Base-by-base conservation (phyloP, 2,797 vertebrate genomes). In the Scyliorhinus canicula region DNA sequence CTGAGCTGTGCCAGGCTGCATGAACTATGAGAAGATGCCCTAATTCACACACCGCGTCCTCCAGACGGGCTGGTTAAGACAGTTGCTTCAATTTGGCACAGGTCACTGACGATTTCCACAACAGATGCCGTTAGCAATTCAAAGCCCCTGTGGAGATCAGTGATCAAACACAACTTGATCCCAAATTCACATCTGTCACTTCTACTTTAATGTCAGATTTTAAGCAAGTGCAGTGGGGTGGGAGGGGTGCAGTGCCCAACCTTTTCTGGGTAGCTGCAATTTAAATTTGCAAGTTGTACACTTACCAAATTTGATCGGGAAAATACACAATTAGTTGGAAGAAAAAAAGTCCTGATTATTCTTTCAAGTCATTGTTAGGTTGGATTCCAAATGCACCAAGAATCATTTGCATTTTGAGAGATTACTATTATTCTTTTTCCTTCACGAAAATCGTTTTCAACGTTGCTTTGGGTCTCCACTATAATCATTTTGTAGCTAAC, bases 81-180 rank as follows among this genome's bases (percentile, higher is more conserved):
- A 98, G 98, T 98, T 98, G 98, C 98, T 98, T 98, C 98, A 97
- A 98, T 98, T 98, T 98, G 97, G 97, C 96, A 97, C 97, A 98
- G 97, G 97, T 97, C 98, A 97, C 97, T 97, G 96, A 96, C 97
- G 96, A 96, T 96, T 96, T 96, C 96, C 96, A 95, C 96, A 3
- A 96, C 96, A 96, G 96, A 97, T 97, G 96, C 95, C 95, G 95
- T 95, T n/a, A 95, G 96, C 96, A 96, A 95, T 95, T 95, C 96
- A 96, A 97, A 96, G 28, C 97, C 97, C 97, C 97, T 4, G 95
- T 96, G 97, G 97, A 96, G 96, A 97, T 95, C 95, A 95, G 95
- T 79, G 0, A 96, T n/a, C 96, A 95, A 95, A 95, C 47, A 94
- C 94, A 79, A 96, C 96, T 96, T 96, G 96, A 96, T 96, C 96